Base-by-base conservation (phyloP, 2,888 invertebrate species). In the Andrena fulva region DNA sequence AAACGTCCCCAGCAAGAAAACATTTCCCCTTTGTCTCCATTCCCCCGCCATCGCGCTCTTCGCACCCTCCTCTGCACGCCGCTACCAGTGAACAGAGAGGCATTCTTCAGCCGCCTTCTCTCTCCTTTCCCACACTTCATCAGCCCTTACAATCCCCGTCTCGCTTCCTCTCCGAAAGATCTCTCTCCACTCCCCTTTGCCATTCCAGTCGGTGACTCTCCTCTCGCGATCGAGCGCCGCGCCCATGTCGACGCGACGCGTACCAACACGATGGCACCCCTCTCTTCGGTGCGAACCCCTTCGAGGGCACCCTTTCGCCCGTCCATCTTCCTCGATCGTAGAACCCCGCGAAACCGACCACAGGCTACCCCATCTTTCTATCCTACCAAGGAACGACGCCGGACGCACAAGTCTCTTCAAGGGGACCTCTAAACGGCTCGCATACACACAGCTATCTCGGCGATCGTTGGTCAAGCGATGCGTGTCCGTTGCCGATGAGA, bases 161-260 rank as follows among this genome's bases (percentile, higher is more conserved):
- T 73, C 78, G 52, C 42, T 62, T 42, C 54, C 64, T 29, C 56
- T 56, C 29, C n/a, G 42, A 31, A 52, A 20, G 52, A 70, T 54
- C 76, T 72, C 70, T 75, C 52, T 63, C 68, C 48, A 59, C 33
- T 33, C 52, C 54, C 59, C 52, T 27, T 29, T 60, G 42, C 48
- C 63, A 59, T 74, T 73, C 68, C 76, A 31, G n/a, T 59, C 62
- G 73, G 64, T 70, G 60, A 56, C 60, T 81, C 85, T 82, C 77
- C 85, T 75, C 77, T 82, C 67, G 59, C 35, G 60, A 62, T 73
- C 54, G 68, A 29, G 79, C 69, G 84, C 85, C 89, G 88, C 89
- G 85, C 88, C 89, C 89, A 89, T 77, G 77, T 48, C 80, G 78
- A 56, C 81, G 66, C 54, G 52, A 35, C 73, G 52, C 48, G 20